phyloP scores from a whole-genome alignment of 53 echinoderm and acorn worm genomes.

The Crossaster papposus region DNA sequence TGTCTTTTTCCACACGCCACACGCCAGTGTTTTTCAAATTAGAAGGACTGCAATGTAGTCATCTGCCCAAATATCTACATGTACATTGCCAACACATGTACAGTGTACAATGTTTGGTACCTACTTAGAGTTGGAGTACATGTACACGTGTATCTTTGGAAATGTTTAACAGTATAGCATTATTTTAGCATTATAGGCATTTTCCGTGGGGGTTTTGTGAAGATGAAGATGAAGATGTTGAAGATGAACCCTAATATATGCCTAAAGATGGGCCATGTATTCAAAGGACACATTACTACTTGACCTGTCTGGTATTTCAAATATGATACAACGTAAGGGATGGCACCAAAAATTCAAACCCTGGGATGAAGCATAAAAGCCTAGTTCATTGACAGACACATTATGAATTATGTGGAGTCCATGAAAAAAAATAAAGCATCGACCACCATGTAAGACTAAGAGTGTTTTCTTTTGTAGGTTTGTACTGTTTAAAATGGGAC shows the following conservation, averaged over 20 bases:
- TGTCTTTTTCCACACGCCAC: too few relatives aligned
- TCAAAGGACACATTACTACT: constrained; percentile 13
- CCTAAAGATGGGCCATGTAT: constrained; percentile 9
- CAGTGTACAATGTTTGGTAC: too few relatives aligned
- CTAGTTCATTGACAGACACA: neutral
- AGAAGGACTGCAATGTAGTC: too few relatives aligned
- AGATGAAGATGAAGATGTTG: neutral
- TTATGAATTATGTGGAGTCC: too few relatives aligned
- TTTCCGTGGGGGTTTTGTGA: too few relatives aligned
- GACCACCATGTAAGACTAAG: neutral
- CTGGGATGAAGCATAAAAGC: neutral
- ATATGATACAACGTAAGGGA: constrained; percentile 55
- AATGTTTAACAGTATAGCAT: too few relatives aligned
- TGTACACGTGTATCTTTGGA: too few relatives aligned
- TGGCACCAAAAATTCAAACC: constrained; percentile 27
- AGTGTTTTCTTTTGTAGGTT: neutral
- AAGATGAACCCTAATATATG: constrained; percentile 44
- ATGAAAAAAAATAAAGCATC: neutral
- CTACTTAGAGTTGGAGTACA: too few relatives aligned
- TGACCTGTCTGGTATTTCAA: constrained; percentile 66
- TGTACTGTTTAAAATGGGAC: neutral
- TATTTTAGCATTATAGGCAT: too few relatives aligned
- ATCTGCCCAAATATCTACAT: too few relatives aligned
- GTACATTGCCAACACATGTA: too few relatives aligned
- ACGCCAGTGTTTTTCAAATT: too few relatives aligned